Evolutionary conservation across 1,140 invertebrate genomes (phyloP).

Genomic region (Oncopodura yosiiana): DNA sequence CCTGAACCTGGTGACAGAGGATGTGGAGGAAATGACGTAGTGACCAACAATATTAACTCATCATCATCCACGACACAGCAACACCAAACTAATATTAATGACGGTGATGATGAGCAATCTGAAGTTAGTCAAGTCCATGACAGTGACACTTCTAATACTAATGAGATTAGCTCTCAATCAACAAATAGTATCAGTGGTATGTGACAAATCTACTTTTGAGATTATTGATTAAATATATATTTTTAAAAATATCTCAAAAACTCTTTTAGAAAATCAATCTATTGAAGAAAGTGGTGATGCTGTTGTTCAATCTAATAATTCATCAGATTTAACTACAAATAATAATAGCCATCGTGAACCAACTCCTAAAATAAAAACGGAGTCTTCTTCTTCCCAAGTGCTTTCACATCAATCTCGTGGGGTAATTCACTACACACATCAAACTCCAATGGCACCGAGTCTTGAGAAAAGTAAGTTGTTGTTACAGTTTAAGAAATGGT

Average conservation of each 20-base stretch:
- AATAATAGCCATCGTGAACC: background rate
- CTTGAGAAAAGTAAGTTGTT: slow-evolving; percentile 24
- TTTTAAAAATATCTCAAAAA: slow-evolving; percentile 1
- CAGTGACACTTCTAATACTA: background rate
- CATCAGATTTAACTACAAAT: background rate
- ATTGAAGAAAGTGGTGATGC: background rate
- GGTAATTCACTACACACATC: slow-evolving; percentile 25
- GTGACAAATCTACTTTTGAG: slow-evolving; percentile 3
- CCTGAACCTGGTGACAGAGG: background rate
- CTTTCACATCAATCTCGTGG: slow-evolving; percentile 5
- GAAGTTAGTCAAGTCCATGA: background rate
- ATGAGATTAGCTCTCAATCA: background rate
- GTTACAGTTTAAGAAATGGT: background rate
- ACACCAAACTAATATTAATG: background rate
- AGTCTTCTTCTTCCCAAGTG: no score
- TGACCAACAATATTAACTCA: background rate
- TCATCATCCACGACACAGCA: background rate
- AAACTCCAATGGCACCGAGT: slow-evolving; percentile 5
- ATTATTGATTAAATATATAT: background rate
- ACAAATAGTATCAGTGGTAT: background rate
- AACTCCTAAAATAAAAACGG: background rate
- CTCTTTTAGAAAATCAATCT: background rate
- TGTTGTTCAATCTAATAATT: background rate
- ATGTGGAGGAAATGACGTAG: slow-evolving; percentile 25
- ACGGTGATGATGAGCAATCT: background rate